A percentile compares a stretch with the other conserved stretches of the same genome.
Conservation (phyloP, 2,113 vertebrate genomes). For the Periophthalmodon schlosseri region DNA sequence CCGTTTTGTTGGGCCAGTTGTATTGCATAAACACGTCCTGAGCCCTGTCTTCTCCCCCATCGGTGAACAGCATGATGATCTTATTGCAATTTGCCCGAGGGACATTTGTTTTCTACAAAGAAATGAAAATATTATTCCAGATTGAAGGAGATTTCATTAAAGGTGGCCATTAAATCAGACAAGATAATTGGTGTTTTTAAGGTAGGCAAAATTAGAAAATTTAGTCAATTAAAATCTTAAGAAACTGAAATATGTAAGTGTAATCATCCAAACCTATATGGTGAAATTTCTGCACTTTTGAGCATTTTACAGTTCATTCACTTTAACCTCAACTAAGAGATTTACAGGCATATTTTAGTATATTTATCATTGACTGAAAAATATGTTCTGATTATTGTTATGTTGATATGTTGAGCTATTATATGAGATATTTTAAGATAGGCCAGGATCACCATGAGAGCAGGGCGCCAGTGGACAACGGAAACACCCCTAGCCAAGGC, state of each 20-base stretch:
- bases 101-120: constrained; percentile 85
- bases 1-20: constrained; percentile 98
- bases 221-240: neutral
- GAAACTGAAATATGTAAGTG: neutral
- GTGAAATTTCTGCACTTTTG: neutral
- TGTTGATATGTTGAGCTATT: no score
- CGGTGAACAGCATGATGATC: constrained; percentile 99
- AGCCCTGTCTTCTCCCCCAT: constrained; percentile 93
- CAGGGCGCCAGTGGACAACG: neutral
- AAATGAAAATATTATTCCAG: neutral
- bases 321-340: constrained; percentile 6
- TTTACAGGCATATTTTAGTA: neutral
- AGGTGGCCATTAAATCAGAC: neutral
- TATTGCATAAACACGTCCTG: constrained; percentile 98
- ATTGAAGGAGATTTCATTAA: neutral
- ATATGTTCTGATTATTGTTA: no score
- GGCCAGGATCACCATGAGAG: neutral
- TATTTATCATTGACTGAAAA: no score
- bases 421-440: neutral
- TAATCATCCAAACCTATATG: neutral
- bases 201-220: neutral
- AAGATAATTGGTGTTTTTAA: neutral
- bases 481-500: neutral
- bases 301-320: neutral
- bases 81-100: constrained; percentile 97